phyloP scores from a whole-genome alignment of 1,140 invertebrate species.

The Sinella curviseta region DNA sequence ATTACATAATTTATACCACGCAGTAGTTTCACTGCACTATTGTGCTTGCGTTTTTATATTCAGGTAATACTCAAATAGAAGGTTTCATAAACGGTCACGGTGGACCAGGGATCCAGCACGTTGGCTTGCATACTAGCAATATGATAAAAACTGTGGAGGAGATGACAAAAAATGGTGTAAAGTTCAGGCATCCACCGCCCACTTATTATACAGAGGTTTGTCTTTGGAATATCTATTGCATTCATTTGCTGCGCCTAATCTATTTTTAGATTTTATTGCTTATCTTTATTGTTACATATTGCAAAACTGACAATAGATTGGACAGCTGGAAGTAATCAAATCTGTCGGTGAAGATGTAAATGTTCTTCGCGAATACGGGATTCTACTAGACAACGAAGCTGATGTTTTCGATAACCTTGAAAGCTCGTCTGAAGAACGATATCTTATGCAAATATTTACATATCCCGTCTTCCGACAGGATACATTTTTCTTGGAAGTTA shows the following conservation, averaged over 20 bases:
- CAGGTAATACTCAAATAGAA: slow-evolving; percentile 57
- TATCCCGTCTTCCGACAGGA: slow-evolving; percentile 58
- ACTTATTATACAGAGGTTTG: slow-evolving; percentile 55
- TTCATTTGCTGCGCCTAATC: not conserved
- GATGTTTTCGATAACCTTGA: slow-evolving; percentile 43
- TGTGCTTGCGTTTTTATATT: not conserved
- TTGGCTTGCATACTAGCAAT: slow-evolving; percentile 56
- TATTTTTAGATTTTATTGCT: not conserved
- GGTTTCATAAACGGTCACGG: slow-evolving; percentile 57
- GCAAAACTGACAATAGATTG: slow-evolving; percentile 49
- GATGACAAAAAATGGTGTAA: slow-evolving; percentile 52
- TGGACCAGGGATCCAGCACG: slow-evolving; percentile 60
- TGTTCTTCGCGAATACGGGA: slow-evolving; percentile 49
- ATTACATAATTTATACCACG: not conserved
- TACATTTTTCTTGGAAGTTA: slow-evolving; percentile 62
- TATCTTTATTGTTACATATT: slow-evolving; percentile 20
- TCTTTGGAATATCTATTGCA: not conserved
- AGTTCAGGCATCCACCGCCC: slow-evolving; percentile 57
- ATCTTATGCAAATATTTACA: slow-evolving; percentile 62
- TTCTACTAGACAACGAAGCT: slow-evolving; percentile 50
- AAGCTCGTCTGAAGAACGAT: slow-evolving; percentile 51
- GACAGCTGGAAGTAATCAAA: slow-evolving; percentile 54
- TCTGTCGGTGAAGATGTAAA: slow-evolving; percentile 52
- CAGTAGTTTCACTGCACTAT: too few relatives aligned
- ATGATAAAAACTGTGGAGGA: slow-evolving; percentile 55